Evolutionary conservation across 2,113 vertebrate species (phyloP).

Genomic region (Passer montanus): DNA sequence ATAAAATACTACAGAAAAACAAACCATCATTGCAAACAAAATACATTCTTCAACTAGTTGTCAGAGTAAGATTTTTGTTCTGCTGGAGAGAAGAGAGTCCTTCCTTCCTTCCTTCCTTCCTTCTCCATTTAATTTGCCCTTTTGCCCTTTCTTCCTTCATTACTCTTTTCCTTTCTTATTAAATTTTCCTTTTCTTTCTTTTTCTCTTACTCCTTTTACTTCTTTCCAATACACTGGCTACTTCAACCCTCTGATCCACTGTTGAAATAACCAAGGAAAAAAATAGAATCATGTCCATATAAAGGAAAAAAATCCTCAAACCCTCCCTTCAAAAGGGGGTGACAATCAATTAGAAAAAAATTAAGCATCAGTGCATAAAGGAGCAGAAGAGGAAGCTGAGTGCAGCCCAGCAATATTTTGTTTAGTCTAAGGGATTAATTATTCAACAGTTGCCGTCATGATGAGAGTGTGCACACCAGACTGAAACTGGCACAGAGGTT

Average conservation of each 20-base stretch:
- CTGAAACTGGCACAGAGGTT: constrained; percentile 66
- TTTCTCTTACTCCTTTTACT: not conserved
- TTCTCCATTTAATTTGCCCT: not conserved
- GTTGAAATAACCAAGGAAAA: not conserved
- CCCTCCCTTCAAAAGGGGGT: not conserved
- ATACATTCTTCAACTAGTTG: constrained; percentile 35
- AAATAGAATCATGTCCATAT: not conserved
- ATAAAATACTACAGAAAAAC: constrained; percentile 24
- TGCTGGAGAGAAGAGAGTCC: not conserved
- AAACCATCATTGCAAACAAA: constrained; percentile 29
- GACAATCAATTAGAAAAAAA: not conserved
- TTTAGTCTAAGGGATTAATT: constrained; percentile 69
- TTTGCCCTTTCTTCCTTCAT: too few species aligned
- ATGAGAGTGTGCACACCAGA: constrained; percentile 26
- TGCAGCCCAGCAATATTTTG: not conserved
- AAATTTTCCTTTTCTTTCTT: not conserved
- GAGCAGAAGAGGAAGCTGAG: constrained; percentile 14
- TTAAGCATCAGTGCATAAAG: not conserved
- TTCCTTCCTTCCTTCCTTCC: too few species aligned
- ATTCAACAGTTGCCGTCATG: constrained; percentile 64
- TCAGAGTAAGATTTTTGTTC: constrained; percentile 14
- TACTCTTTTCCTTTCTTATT: accelerated
- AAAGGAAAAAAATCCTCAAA: not conserved
- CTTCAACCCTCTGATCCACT: not conserved
- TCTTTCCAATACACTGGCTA: not conserved